A percentile compares a stretch with the other conserved stretches of the same genome.
These are phyloP conservation scores for Spilogale gracilis DNA, from an alignment of 2,113 vertebrate species.

Conservation along the genomic window DNA sequence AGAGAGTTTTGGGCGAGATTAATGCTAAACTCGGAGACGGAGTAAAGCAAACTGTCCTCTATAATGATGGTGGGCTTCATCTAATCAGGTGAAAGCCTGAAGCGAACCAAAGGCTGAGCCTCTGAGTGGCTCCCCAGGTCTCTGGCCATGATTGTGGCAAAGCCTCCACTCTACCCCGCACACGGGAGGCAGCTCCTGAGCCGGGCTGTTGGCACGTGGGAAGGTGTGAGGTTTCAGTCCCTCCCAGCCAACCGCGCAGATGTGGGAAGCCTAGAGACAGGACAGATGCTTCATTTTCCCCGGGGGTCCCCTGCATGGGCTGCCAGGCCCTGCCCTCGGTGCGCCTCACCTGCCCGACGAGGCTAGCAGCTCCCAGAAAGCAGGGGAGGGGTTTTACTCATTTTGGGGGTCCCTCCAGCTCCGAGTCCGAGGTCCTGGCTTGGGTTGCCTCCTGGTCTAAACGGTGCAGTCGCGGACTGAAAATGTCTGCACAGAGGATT, in stretches of 20 bases:
- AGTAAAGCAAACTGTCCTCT: neutral
- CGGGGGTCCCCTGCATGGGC: neutral
- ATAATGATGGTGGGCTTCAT: neutral
- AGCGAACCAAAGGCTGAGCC: neutral
- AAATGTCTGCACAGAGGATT: too few relatives aligned
- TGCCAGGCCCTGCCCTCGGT: too few relatives aligned
- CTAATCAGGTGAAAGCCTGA: neutral
- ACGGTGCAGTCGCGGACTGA: fast-evolving
- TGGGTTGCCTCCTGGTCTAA: fast-evolving
- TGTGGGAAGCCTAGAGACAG: neutral
- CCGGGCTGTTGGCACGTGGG: neutral
- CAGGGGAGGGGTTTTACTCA: neutral
- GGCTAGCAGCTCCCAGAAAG: neutral
- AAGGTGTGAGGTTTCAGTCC: neutral
- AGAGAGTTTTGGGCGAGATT: neutral
- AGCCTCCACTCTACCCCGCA: neutral
- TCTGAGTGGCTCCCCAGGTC: neutral
- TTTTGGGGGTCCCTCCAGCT: too few relatives aligned
- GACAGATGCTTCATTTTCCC: neutral
- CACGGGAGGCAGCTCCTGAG: neutral
- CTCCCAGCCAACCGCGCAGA: neutral
- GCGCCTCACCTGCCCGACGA: fast-evolving
- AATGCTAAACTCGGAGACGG: neutral
- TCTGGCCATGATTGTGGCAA: too few relatives aligned
- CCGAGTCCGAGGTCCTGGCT: neutral